Evolutionary conservation across 2,797 vertebrate species (phyloP), one percentile per base, ranked within the genome.

Genomic region (Cyprinodon diabolis): DNA sequence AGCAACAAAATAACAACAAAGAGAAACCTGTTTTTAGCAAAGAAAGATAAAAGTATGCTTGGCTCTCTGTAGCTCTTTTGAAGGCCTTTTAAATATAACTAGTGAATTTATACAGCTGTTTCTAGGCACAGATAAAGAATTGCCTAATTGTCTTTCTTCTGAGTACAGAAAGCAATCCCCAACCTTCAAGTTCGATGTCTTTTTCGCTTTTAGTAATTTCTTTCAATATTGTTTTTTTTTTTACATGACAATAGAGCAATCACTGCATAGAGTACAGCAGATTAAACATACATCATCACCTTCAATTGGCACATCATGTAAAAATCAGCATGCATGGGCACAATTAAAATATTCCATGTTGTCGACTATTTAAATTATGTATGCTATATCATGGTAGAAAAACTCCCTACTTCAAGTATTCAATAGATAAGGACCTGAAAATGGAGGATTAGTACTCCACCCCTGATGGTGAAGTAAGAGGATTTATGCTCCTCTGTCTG

Each of bases 331-430:
- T 96, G 93, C 88, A 92, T 89, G 94, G 94, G 92, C 94, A 96
- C 94, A 93, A 93, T 77, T 93, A 58, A 89, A 80, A 86, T 88
- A 82, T 93, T 90, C 84, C 91, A 92, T 90, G 91, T 91, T 93
- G 75, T 92, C 86, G 87, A 87, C 89, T 90, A 90, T 92, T 78
- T 94, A 91, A 85, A 90, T 89, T 68, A 92, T 79, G 90, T 93
- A 91, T 90, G 88, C 88, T 94, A 83, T 95, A 81, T 93, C 85
- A 87, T 87, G 93, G 94, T 93, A 95, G 94, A 94, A 94, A 94
- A 94, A 93, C 93, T 76, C 87, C 94, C 95, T 96, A 96, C 94
- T 98, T 99, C 97, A 98, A 98, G 97, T 98, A 98, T 97, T 96
- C 94, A 91, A 95, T 87, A 95, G 95, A 94, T 96, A 96, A 96